Conservation (phyloP, 2,113 vertebrate genomes). For the Pangasianodon gigas region DNA sequence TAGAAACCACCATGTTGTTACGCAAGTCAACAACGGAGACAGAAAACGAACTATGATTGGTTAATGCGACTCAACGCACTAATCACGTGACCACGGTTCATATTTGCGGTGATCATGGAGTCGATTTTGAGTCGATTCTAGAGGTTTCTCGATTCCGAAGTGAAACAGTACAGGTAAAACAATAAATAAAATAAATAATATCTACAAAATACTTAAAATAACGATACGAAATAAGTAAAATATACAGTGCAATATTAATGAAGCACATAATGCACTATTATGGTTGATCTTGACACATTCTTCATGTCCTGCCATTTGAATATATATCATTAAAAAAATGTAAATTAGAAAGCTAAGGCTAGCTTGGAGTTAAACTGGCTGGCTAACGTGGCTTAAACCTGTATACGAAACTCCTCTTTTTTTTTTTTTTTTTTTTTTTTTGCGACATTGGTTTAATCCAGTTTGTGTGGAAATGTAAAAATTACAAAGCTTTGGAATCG, state of each 20-base stretch:
- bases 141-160: background rate
- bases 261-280: background rate
- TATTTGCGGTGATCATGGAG: background rate
- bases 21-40: background rate
- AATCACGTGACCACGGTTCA: conserved; percentile 19
- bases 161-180: background rate
- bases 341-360: background rate
- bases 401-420: background rate
- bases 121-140: background rate
- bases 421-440: background rate
- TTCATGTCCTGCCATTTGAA: background rate
- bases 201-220: background rate
- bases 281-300: background rate
- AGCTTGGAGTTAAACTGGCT: background rate
- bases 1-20: conserved; percentile 62
- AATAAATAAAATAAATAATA: background rate
- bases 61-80: background rate
- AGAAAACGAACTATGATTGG: conserved; percentile 34
- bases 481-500: background rate
- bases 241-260: background rate
- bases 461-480: no score
- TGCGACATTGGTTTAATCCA: background rate
- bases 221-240: background rate
- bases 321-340: background rate
- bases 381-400: background rate